Percentiles rank a stretch among this genome's conserved stretches.
These are phyloP conservation scores for Chauna torquata DNA, from an alignment of 2,113 vertebrate species.

Conservation along the genomic window DNA sequence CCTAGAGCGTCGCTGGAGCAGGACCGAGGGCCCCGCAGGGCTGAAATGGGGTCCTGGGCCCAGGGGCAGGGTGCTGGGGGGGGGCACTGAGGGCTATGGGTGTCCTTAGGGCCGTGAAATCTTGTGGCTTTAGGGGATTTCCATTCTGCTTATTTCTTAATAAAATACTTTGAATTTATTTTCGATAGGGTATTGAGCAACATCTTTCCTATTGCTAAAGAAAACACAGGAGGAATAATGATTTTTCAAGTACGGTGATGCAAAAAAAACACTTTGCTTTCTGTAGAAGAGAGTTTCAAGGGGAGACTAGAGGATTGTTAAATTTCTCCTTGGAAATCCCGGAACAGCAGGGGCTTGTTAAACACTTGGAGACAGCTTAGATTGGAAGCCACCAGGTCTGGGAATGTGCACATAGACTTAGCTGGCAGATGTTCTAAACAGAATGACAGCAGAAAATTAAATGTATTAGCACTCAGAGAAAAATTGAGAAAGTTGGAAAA, in stretches of 20 bases:
- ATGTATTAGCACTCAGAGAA: not conserved
- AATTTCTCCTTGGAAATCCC: not conserved
- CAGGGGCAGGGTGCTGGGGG: not conserved
- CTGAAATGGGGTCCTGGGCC: not conserved
- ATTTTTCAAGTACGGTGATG: not conserved
- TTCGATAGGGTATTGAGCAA: not conserved
- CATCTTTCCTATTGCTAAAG: not conserved
- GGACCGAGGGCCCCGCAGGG: not conserved
- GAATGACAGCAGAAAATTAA: not conserved
- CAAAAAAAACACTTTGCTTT: not conserved
- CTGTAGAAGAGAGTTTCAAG: not conserved
- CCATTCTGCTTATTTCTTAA: not conserved
- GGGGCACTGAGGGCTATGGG: rapidly evolving
- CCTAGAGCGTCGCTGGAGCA: not conserved
- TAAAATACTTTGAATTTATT: not conserved
- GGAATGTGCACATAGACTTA: not conserved
- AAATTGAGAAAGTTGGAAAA: not conserved
- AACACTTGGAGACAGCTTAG: not conserved
- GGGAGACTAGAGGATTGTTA: not conserved
- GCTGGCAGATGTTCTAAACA: not conserved
- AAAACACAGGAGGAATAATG: not conserved
- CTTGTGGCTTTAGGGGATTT: not conserved
- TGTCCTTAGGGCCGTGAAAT: not conserved
- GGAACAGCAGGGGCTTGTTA: not conserved
- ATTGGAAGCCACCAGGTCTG: not conserved